Evolutionary conservation across 2,888 invertebrate species (phyloP).

Genomic region (Emesis russula): DNA sequence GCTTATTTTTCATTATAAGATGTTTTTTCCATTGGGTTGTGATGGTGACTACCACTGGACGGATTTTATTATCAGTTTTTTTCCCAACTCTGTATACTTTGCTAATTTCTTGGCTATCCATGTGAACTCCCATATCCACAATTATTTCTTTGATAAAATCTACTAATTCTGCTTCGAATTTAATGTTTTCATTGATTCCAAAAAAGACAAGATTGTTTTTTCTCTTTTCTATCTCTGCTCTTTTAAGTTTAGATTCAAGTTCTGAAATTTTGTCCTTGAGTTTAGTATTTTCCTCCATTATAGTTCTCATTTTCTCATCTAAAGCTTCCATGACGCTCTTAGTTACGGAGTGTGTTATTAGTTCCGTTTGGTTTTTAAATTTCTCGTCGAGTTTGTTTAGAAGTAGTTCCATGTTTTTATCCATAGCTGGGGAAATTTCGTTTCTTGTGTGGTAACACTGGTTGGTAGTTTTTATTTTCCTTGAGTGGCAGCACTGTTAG

Average conservation of each 20-base stretch:
- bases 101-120: conserved; percentile 49
- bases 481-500: too few relatives aligned
- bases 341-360: conserved; percentile 52
- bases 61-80: conserved; percentile 35
- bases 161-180: conserved; percentile 29
- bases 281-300: neutral
- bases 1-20: conserved; percentile 10
- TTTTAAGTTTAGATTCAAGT: neutral
- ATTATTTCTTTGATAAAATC: conserved; percentile 30
- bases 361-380: conserved; percentile 49
- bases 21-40: conserved; percentile 67
- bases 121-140: conserved; percentile 30
- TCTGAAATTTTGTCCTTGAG: neutral
- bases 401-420: conserved; percentile 50
- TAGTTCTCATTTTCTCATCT: conserved; percentile 53
- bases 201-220: neutral
- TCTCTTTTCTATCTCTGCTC: neutral
- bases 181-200: neutral
- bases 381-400: conserved; percentile 56
- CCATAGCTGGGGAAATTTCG: conserved; percentile 15
- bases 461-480: too few relatives aligned
- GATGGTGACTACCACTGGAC: conserved; percentile 55
- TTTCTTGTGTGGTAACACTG: neutral
- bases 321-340: conserved; percentile 55
- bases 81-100: conserved; percentile 50